Percentiles rank a stretch among this genome's conserved stretches.
Evolutionary conservation across 1,140 invertebrate species (phyloP).

Genomic region (Drosophila varians): DNA sequence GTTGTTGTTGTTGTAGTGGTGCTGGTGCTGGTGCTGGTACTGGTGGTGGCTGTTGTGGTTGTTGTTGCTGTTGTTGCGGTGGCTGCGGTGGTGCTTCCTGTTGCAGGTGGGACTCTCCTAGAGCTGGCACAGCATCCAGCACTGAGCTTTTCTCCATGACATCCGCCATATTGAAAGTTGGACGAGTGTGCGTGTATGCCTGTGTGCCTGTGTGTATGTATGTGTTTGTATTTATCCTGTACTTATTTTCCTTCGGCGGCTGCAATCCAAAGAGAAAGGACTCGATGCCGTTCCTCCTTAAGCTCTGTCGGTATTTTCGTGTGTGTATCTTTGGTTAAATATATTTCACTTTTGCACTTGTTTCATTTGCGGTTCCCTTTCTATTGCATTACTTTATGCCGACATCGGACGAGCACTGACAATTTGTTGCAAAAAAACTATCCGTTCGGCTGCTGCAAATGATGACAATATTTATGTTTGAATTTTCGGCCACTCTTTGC

Average conservation of each 20-base stretch:
- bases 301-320: constrained; percentile 37
- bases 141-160: constrained; percentile 82
- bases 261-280: constrained; percentile 66
- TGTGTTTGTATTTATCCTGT: constrained; percentile 21
- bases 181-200: constrained; percentile 43
- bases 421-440: constrained; percentile 1
- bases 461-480: constrained; percentile 4
- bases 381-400: constrained; percentile 9
- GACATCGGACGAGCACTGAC: constrained; percentile 1
- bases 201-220: constrained; percentile 34
- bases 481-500: constrained; percentile 1
- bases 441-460: not conserved
- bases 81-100: constrained; percentile 44
- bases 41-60: constrained; percentile 24
- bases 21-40: constrained; percentile 22
- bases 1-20: constrained; percentile 3
- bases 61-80: constrained; percentile 30
- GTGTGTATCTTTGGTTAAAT: constrained; percentile 38
- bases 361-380: constrained; percentile 1
- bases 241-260: constrained; percentile 1
- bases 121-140: constrained; percentile 69
- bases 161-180: constrained; percentile 80
- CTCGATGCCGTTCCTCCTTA: constrained; percentile 25
- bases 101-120: constrained; percentile 50
- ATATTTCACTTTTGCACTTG: constrained; percentile 42